Conservation (phyloP, 2,888 invertebrate species). For the Polymixis lichenea region DNA sequence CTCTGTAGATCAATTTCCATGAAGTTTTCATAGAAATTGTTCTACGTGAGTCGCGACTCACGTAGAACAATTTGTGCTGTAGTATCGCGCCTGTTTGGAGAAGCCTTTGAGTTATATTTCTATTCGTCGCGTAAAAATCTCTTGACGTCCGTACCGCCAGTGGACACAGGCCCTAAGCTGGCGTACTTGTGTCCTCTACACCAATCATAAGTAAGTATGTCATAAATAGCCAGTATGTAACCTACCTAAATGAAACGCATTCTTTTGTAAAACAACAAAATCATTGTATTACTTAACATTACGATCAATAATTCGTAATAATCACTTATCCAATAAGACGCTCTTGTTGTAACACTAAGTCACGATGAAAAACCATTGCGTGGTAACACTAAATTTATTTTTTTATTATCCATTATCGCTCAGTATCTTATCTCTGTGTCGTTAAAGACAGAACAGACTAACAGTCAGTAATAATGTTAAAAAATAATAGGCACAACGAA, state of each 20-base stretch:
- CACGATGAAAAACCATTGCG: background rate
- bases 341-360: background rate
- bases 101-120: too few species aligned
- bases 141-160: too few species aligned
- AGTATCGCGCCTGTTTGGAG: too few species aligned
- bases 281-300: background rate
- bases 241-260: background rate
- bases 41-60: too few species aligned
- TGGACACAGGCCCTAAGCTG: too few species aligned
- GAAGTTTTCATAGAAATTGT: too few species aligned
- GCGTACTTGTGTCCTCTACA: too few species aligned
- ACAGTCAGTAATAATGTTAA: background rate
- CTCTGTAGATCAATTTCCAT: too few species aligned
- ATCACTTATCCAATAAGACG: background rate
- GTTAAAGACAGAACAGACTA: background rate
- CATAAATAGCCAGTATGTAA: background rate
- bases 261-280: background rate
- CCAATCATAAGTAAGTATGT: background rate
- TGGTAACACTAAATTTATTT: background rate
- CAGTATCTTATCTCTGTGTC: background rate
- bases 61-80: too few species aligned
- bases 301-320: background rate
- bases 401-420: background rate
- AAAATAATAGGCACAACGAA: too few species aligned
- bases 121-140: too few species aligned